Evolutionary conservation across 2,113 vertebrate species (phyloP).

Genomic region (Epinephelus lanceolatus): DNA sequence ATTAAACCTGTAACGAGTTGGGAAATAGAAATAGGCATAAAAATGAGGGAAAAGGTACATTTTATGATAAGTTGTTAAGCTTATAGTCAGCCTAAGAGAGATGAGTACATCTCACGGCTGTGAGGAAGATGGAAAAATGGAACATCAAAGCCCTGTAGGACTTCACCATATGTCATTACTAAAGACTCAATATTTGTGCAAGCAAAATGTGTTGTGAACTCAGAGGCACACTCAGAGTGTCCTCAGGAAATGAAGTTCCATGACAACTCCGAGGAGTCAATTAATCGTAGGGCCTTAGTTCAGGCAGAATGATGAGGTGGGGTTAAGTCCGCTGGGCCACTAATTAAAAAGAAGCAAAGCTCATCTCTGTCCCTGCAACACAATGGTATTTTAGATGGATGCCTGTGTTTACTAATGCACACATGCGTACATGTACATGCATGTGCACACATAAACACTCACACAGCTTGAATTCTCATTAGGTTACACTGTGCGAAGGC

Average conservation of each 20-base stretch:
- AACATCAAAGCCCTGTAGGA: conserved; percentile 61
- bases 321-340: conserved; percentile 78
- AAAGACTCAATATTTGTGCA: conserved; percentile 76
- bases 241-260: conserved; percentile 76
- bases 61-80: conserved; percentile 65
- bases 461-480: conserved; percentile 30
- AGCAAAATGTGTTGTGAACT: conserved; percentile 70
- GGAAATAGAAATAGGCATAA: conserved; percentile 33
- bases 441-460: conserved; percentile 5
- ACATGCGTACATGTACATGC: neutral
- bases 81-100: conserved; percentile 39
- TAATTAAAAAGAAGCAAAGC: conserved; percentile 83
- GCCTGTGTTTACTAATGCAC: conserved; percentile 23
- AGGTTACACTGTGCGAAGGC: conserved; percentile 28
- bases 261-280: conserved; percentile 80
- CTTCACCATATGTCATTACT: conserved; percentile 62
- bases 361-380: conserved; percentile 56
- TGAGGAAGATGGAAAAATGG: conserved; percentile 61
- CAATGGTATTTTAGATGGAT: conserved; percentile 59
- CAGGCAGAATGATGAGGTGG: conserved; percentile 76
- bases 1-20: conserved; percentile 65
- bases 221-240: conserved; percentile 48
- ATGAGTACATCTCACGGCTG: conserved; percentile 43
- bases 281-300: conserved; percentile 76
- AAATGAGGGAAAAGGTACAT: conserved; percentile 44